These are phyloP conservation scores for Lucilia sericata DNA, from an alignment of 1,140 invertebrate species.

Conservation along the genomic window DNA sequence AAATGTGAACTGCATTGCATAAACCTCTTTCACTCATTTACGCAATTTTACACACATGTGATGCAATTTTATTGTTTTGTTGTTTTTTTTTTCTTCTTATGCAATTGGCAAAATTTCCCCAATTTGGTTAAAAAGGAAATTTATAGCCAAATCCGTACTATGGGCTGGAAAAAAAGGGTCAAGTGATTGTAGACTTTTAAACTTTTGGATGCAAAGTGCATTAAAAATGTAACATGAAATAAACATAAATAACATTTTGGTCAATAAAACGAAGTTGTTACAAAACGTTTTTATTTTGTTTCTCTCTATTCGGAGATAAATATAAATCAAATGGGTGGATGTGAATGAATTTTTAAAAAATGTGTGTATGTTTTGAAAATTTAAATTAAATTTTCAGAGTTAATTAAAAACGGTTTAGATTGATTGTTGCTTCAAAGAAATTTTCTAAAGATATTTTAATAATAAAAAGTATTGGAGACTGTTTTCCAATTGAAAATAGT, in stretches of 20 bases:
- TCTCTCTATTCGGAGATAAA: too few species aligned
- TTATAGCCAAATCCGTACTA: neutral
- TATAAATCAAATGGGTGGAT: too few species aligned
- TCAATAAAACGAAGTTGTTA: constrained; percentile 1
- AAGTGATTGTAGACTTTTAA: constrained; percentile 14
- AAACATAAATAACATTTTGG: constrained; percentile 12
- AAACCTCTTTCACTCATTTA: neutral
- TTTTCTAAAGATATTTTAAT: too few species aligned
- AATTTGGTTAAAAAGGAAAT: neutral
- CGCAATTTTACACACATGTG: neutral
- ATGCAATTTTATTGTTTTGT: constrained; percentile 15
- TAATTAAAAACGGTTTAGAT: too few species aligned
- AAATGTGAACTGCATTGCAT: neutral
- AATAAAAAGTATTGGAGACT: too few species aligned
- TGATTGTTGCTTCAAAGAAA: too few species aligned
- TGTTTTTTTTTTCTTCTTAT: neutral
- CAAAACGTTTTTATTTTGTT: neutral
- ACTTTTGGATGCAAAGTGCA: constrained; percentile 15
- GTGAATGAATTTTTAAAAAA: too few species aligned
- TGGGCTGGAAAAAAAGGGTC: neutral
- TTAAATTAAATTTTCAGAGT: too few species aligned
- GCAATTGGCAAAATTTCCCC: constrained; percentile 6
- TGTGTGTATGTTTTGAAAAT: too few species aligned
- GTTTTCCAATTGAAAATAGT: too few species aligned
- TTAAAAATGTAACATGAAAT: neutral